Base-by-base conservation (phyloP, 1,140 invertebrate species). In the Bombyx mandarina region DNA sequence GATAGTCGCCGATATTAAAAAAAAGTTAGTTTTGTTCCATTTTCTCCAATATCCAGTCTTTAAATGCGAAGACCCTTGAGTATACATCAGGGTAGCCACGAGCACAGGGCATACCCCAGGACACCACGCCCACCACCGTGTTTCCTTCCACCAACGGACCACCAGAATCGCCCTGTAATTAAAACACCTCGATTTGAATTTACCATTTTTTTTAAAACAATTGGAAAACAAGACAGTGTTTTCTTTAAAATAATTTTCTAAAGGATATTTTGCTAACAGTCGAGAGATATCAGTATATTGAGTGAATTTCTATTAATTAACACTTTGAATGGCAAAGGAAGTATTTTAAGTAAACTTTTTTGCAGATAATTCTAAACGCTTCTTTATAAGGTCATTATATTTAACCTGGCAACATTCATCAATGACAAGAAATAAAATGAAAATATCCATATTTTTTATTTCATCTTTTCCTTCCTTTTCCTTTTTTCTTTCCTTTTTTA, bases 1-100 rank as follows among this genome's bases (percentile, higher is more conserved):
- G 26, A 2, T 3, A 35, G 26, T 35, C 26, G 4, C 26, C 26
- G 26, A 5, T 35, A 35, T 35, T 35, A 35, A 5, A 2, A 35
- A 35, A 35, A 35, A 5, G 26, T 26, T 50, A 59, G 43, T 56
- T 56, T 8, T 53, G 18, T 18, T 46, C 50, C 6, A 71, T 73
- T 26, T 73, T 69, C 6, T 62, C 54, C n/a, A 65, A 48, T 7
- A 88, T 88, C 87, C 87, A 88, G 43, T 76, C 62, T 26, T 69
- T 77, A 71, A 79, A 88, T 9, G 74, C 65, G 62, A 62, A 82
- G 1, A 93, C 89, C 54, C 91, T 88, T 1, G 90, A 89, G 75
- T 93, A 92, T 8, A 93, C 90, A 22, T 92, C 92, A 6, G 92
- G 92, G 57, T 85, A 86, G 6, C 88, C 88, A 35, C 70, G 73